Conservation (phyloP, 2,113 vertebrate species). For the Sarotherodon lohbergeri region DNA sequence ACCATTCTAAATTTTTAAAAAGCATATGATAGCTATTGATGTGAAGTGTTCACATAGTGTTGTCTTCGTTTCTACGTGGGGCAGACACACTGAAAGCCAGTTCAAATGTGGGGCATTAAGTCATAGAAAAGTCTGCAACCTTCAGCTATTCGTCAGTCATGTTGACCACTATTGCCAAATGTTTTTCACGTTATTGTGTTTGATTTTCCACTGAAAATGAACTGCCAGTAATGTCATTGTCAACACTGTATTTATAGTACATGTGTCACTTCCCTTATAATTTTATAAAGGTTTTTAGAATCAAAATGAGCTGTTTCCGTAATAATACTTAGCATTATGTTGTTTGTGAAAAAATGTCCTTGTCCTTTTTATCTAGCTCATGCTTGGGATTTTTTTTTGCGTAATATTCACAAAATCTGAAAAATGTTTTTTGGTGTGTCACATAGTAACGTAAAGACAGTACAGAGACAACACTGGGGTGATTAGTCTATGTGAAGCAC, state of each 20-base stretch:
- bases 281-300: not conserved
- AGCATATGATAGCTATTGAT: not conserved
- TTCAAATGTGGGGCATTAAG: not conserved
- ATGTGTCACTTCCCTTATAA: not conserved
- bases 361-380: fast-evolving
- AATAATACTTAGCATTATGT: not conserved
- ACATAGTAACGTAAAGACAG: not conserved
- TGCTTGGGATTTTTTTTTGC: not conserved
- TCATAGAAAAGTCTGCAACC: not conserved
- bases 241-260: fast-evolving
- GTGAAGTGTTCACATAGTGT: not conserved
- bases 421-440: not conserved
- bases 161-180: not conserved
- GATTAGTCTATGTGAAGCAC: not conserved
- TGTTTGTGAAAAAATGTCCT: not conserved
- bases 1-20: not conserved
- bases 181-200: not conserved
- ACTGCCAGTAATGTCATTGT: not conserved
- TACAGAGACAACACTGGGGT: not conserved
- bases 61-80: not conserved
- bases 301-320: not conserved
- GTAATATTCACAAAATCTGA: not conserved
- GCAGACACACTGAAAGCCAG: not conserved
- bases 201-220: not conserved
- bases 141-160: not conserved